Conservation (phyloP, 1,140 invertebrate species). For the Drosophila sturtevanti region DNA sequence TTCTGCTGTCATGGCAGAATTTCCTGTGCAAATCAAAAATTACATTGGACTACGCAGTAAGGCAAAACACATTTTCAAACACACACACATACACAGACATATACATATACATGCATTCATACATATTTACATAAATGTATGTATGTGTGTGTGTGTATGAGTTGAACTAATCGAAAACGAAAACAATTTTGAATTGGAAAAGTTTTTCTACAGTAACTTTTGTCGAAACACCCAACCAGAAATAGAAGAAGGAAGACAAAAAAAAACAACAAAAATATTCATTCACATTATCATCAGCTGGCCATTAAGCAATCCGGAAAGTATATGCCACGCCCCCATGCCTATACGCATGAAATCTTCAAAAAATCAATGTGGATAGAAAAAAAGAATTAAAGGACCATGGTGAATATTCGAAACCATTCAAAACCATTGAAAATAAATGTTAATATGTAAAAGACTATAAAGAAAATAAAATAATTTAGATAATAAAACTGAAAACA, state of each 20-base stretch:
- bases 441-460: too few relatives aligned
- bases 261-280: constrained; percentile 23
- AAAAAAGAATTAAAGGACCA: background rate
- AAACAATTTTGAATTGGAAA: constrained; percentile 73
- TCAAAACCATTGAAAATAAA: too few relatives aligned
- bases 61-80: constrained; percentile 16
- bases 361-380: constrained; percentile 45
- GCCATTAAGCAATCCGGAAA: constrained; percentile 18
- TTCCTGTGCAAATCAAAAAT: constrained; percentile 64
- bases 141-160: too few relatives aligned
- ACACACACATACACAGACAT: constrained; percentile 15
- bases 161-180: constrained; percentile 56
- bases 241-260: background rate
- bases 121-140: constrained; percentile 56
- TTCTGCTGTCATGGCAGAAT: constrained; percentile 23
- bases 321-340: constrained; percentile 20
- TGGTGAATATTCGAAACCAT: background rate
- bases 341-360: constrained; percentile 55
- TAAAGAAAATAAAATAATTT: too few relatives aligned
- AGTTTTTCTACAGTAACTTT: constrained; percentile 59
- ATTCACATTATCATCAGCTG: constrained; percentile 53
- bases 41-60: constrained; percentile 20
- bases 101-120: constrained; percentile 19
- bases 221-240: constrained; percentile 17
- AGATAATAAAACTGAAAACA: too few relatives aligned